Evolutionary conservation across 1,140 invertebrate genomes (phyloP), one percentile per base, ranked within the genome.

Genomic region (Bombus superbus): DNA sequence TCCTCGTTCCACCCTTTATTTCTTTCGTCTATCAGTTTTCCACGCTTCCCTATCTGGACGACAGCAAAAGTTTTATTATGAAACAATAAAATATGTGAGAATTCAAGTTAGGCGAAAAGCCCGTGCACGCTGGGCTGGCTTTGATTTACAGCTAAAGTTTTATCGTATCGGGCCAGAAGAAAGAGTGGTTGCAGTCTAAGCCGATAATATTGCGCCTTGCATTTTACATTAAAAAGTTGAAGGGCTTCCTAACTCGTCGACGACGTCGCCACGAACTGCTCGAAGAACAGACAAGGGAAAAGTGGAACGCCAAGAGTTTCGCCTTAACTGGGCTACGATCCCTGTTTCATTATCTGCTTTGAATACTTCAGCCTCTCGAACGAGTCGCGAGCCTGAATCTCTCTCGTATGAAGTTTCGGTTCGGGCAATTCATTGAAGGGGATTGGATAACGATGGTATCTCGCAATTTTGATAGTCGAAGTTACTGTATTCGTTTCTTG

Each of bases 81-180:
- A 95, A 94, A 95, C 93, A 95, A 95, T 94, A 95, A 94, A 94
- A 94, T 93, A 94, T 93, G 93, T 93, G 92, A 92, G 87, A 92
- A 91, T 90, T 88, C 69, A 35, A 83, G 47, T 40, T 76, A 59
- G 10, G n/a, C 13, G 62, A n/a, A 64, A 15, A 64, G 11, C 13
- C 1, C 15, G 62, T 57, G 71, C 80, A 42, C 68, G 86, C 78
- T 79, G 72, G 32, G 42, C n/a, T 18, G 62, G 76, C 85, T 92
- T 93, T 94, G 93, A 95, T 95, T 94, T 95, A 94, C 91, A 87
- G 91, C 87, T 86, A 74, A 94, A 94, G 91, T 95, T 95, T 94
- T 94, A 94, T 93, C 92, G 92, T 90, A 91, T 92, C 89, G 89
- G 72, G 75, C 74, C 83, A 86, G 86, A 92, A 42, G 64, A 75